These are phyloP conservation scores for Latrodectus hesperus DNA, from an alignment of 2,888 invertebrate species.

Conservation along the genomic window DNA sequence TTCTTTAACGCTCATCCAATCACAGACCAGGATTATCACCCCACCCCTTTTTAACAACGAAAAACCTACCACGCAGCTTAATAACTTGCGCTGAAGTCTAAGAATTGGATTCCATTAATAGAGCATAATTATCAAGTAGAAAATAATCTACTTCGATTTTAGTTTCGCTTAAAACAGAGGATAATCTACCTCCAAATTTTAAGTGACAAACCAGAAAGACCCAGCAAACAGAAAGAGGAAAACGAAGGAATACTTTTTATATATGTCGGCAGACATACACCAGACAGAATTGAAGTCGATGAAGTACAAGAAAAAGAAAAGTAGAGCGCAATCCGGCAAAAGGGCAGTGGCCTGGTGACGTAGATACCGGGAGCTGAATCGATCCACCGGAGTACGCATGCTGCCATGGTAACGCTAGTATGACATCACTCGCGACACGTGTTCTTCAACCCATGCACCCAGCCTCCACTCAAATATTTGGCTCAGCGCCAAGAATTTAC, in stretches of 20 bases:
- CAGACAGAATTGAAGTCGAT: background rate
- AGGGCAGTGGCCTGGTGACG: constrained; percentile 32
- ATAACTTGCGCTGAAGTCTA: no score
- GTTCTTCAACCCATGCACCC: no score
- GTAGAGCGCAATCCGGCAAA: constrained; percentile 1
- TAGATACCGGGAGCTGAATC: constrained; percentile 10
- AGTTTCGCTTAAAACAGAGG: no score
- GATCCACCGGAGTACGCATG: constrained; percentile 22
- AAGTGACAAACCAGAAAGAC: constrained; percentile 4
- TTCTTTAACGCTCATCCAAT: no score
- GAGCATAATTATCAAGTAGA: no score
- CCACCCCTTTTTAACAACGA: no score
- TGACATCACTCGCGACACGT: constrained; percentile 29
- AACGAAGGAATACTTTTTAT: background rate
- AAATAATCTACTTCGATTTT: no score
- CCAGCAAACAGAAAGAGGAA: background rate
- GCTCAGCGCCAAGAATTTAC: no score
- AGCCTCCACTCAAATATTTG: no score
- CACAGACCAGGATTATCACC: no score
- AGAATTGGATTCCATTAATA: no score
- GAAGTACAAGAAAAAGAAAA: background rate
- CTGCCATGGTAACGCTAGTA: constrained; percentile 29
- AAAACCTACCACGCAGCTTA: no score
- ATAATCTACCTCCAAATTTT: background rate
- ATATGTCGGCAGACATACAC: background rate